Base-by-base conservation (phyloP, 2,888 invertebrate genomes). In the Drosophila yooni region DNA sequence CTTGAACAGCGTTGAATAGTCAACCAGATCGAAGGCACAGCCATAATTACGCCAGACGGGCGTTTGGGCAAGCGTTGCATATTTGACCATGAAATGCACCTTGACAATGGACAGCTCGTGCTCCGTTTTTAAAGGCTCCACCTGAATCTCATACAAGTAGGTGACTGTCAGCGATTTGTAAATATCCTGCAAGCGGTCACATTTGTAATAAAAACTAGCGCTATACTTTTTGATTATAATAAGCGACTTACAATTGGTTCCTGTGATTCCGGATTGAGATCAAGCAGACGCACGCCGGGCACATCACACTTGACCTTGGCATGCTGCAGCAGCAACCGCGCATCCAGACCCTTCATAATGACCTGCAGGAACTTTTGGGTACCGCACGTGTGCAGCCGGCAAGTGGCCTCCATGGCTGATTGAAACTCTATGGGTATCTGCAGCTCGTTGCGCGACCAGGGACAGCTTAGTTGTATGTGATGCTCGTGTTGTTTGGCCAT, bases 351-450 rank as follows among this genome's bases (percentile, higher is more conserved):
- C 7, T 95, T 95, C 5, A 96, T 94, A 43, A 95, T 94, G 33
- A 98, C 95, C 92, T 98, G 97, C 25, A 98, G 92, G 89, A 97
- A 98, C 93, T 98, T 98, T 81, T 97, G 94, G n/a, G 95, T 95
- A 83, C 96, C 95, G 1, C 97, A 96, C 0, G 98, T 98, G 72
- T 98, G 96, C 18, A 99, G 94, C 61, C 97, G 95, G 94, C 97
- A 97, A 1, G 95, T 95, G 0, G 97, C 95, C 82, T 95, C 95
- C 92, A 99, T 95, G 0, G 98, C 98, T 1, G 98, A 96, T 11
- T 96, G 95, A 93, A 98, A 98, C 89, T 96, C 95, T 7, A 98
- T 94, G 2, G 95, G 94, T 52, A 97, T 96, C 75, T 95, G 95
- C n/a, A 95, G 94, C 36, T 96, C 96, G 71, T 96, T 95, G 3